Evolutionary conservation across 2,113 vertebrate species (phyloP), one percentile per base, ranked within the genome.

Genomic region (Alosa alosa): DNA sequence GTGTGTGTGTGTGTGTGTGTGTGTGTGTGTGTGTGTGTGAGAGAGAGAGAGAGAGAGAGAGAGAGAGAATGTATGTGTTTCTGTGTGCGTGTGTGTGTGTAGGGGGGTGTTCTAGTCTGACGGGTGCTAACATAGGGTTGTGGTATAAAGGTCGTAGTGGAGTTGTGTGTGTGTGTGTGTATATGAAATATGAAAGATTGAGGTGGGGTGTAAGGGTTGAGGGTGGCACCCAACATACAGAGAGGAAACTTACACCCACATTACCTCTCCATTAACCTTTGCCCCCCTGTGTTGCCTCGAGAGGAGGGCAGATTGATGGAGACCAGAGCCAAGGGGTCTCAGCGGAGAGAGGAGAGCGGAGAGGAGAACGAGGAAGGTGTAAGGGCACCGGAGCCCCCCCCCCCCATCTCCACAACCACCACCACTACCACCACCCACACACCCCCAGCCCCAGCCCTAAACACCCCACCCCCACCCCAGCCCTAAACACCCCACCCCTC

Each of bases 221-320:
- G 2, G 20, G 82, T 78, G n/a, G 25, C n/a, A 78, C 82, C 75
- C 45, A 22, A 46, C 41, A n/a, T 8, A 45, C 81, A 25, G 7
- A 17, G 36, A 78, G 72, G 72, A 78, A 72, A 78, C 46, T 72
- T 81, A 84, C 84, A 82, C 83, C 82, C 84, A 81, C 86, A 87
- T 90, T 84, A 87, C 82, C 85, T 86, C 87, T 84, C 78, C 60
- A 86, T 87, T 88, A 88, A 86, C 82, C 82, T 88, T 50, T 88
- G 82, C 82, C 87, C 84, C 60, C 13, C 6, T 44, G 60, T 18
- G 50, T 18, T 36, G 64, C 84, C 72, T n/a, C 36, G 81, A 18
- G 81, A 36, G 85, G 46, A 46, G n/a, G 45, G 31, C 4, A 17
- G 55, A 82, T 72, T 64, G 60, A 72, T 15, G 83, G 68, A 84